phyloP scores from a whole-genome alignment of 2,888 invertebrate genomes.

The Trachelus iudaicus region DNA sequence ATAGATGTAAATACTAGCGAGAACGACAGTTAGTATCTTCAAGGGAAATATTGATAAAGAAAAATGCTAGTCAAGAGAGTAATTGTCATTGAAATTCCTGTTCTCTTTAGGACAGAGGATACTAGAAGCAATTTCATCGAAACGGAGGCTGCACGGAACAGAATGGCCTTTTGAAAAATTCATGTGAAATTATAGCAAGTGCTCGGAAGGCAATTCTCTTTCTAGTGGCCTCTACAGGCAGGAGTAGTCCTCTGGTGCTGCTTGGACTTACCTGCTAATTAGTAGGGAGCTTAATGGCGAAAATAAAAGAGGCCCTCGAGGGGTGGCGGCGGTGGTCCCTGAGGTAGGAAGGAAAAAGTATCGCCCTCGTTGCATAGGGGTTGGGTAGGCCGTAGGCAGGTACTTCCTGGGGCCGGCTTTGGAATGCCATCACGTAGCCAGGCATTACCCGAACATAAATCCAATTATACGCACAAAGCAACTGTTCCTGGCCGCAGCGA shows the following conservation, averaged over 20 bases:
- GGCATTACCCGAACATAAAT: constrained; percentile 52
- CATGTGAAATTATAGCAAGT: constrained; percentile 23
- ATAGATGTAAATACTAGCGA: too few species aligned
- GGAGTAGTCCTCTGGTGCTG: too few species aligned
- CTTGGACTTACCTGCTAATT: constrained; percentile 14
- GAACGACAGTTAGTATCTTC: too few species aligned
- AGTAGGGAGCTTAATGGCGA: constrained; percentile 24
- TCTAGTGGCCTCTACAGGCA: too few species aligned
- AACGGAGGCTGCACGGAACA: too few species aligned
- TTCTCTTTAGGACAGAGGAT: too few species aligned
- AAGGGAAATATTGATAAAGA: too few species aligned
- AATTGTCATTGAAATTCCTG: too few species aligned
- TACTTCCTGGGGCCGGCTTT: not conserved
- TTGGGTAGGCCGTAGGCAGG: constrained; percentile 21
- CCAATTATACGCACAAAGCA: constrained; percentile 61
- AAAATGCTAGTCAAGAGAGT: too few species aligned
- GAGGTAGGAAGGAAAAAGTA: not conserved
- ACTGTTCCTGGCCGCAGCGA: constrained; percentile 44
- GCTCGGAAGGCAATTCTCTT: constrained; percentile 1
- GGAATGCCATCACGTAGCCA: too few species aligned
- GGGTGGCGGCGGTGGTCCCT: not conserved
- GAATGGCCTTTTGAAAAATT: constrained; percentile 20
- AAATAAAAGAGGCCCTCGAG: constrained; percentile 11
- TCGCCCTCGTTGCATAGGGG: not conserved
- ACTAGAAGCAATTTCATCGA: too few species aligned